phyloP scores from a whole-genome alignment of 1,140 invertebrate genomes.

The Cephus cinctus region DNA sequence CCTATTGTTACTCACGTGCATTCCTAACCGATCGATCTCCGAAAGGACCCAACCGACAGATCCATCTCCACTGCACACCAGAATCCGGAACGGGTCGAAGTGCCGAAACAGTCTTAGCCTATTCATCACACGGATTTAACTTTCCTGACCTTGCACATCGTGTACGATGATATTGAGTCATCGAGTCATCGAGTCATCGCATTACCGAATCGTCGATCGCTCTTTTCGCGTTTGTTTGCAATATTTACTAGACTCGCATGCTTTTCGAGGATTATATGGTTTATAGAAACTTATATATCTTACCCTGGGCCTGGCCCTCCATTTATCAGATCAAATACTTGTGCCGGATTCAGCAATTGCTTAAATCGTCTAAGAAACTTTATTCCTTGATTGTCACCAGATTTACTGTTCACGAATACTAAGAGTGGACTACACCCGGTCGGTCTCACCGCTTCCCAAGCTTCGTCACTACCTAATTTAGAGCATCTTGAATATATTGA shows the following conservation, averaged over 20 bases:
- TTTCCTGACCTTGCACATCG: too few relatives aligned
- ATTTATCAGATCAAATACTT: conserved; percentile 95
- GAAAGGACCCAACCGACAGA: conserved; percentile 93
- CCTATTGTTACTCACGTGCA: conserved; percentile 74
- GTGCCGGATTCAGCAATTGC: conserved; percentile 93
- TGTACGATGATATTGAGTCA: too few relatives aligned
- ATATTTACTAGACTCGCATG: too few relatives aligned
- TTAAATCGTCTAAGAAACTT: conserved; percentile 95
- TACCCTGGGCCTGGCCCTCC: conserved; percentile 87
- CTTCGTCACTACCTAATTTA: conserved; percentile 70
- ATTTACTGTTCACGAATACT: conserved; percentile 97
- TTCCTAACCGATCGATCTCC: conserved; percentile 87
- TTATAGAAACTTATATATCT: conserved; percentile 23
- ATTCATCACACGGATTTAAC: conserved; percentile 25
- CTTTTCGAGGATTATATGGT: too few relatives aligned
- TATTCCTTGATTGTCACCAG: conserved; percentile 96
- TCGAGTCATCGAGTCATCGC: too few relatives aligned
- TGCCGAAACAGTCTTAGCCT: conserved; percentile 82
- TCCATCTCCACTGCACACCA: conserved; percentile 92
- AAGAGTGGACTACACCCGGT: conserved; percentile 82
- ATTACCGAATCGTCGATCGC: too few relatives aligned
- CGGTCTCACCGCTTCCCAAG: conserved; percentile 84
- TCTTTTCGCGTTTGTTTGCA: too few relatives aligned
- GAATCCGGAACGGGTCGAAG: conserved; percentile 87
- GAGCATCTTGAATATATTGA: background rate